Conservation (phyloP, 2,797 vertebrate species). For the Urosaurus nigricauda region DNA sequence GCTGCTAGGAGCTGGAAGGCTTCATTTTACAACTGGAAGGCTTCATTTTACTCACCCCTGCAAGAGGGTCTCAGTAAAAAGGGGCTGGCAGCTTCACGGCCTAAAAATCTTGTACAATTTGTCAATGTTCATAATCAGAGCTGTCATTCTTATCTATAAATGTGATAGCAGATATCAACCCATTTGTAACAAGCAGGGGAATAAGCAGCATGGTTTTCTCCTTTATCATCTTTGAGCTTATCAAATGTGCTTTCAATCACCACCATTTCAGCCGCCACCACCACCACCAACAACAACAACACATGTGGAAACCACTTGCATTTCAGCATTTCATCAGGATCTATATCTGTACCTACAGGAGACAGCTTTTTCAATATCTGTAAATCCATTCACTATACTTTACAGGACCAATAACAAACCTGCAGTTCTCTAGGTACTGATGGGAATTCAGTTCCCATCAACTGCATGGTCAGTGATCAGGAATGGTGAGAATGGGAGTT, state of each 20-base stretch:
- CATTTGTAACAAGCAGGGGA: not conserved
- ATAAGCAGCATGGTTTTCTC: slow-evolving; percentile 1
- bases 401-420: too few relatives aligned
- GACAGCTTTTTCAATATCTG: not conserved
- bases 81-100: not conserved
- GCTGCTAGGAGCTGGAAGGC: not conserved
- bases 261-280: not conserved
- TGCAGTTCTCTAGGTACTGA: too few relatives aligned
- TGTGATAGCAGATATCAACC: not conserved
- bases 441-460: not conserved
- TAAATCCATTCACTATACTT: not conserved
- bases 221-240: not conserved
- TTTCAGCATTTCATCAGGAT: not conserved
- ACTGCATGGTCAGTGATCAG: too few relatives aligned
- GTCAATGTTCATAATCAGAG: not conserved
- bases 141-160: slow-evolving; percentile 1
- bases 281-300: not conserved
- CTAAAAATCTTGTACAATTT: not conserved
- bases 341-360: not conserved
- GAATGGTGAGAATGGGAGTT: too few relatives aligned
- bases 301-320: too few relatives aligned
- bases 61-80: not conserved
- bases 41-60: not conserved
- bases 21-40: not conserved
- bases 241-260: not conserved